These are phyloP conservation scores for Crocidura indochinensis DNA, from an alignment of 2,797 vertebrate species.

Conservation along the genomic window DNA sequence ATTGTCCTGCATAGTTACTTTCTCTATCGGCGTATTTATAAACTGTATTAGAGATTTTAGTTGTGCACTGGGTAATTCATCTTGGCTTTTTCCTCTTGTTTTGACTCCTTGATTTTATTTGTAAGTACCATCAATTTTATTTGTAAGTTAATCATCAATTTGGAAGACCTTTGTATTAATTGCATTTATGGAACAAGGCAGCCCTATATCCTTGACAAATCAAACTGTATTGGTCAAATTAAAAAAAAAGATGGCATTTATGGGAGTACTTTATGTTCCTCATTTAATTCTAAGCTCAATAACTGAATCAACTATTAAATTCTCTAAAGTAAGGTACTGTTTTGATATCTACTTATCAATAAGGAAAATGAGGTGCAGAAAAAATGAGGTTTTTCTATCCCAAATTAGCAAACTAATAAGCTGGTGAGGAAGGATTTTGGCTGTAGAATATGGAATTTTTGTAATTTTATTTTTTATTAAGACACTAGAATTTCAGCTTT, in stretches of 20 bases:
- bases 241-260: background rate
- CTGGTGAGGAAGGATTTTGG: background rate
- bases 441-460: background rate
- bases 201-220: background rate
- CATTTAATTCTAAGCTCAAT: background rate
- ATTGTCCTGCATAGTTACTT: slow-evolving; percentile 26
- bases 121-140: slow-evolving; percentile 40
- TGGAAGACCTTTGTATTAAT: background rate
- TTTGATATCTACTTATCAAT: background rate
- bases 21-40: slow-evolving; percentile 1
- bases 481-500: background rate
- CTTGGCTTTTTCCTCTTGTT: slow-evolving; percentile 29
- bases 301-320: background rate
- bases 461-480: too few species aligned
- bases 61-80: background rate
- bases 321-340: background rate
- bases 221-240: background rate
- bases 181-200: background rate
- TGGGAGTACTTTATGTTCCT: background rate
- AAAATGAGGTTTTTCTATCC: background rate
- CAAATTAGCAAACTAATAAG: background rate
- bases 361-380: background rate
- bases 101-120: slow-evolving; percentile 48
- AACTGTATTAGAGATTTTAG: slow-evolving; percentile 52
- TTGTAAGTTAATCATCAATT: background rate